phyloP scores from a whole-genome alignment of 2,797 vertebrate genomes.

The Pogonophryne albipinna region DNA sequence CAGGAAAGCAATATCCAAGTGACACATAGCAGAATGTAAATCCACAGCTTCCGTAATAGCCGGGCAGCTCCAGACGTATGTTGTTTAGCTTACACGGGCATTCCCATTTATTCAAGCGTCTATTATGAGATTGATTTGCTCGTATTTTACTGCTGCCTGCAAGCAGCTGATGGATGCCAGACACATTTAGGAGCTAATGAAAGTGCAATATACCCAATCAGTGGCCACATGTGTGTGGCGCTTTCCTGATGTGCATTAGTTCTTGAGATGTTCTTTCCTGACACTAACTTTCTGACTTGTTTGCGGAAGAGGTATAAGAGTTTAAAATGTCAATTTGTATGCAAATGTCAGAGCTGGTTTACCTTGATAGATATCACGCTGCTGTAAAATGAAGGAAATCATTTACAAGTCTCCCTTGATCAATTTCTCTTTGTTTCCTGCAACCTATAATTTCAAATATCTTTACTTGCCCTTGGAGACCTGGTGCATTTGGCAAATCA shows the following conservation, averaged over 20 bases:
- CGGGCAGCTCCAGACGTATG: slow-evolving; percentile 31
- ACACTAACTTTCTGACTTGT: neutral
- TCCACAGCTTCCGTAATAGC: slow-evolving; percentile 63
- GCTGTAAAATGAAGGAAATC: slow-evolving; percentile 10
- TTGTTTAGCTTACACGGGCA: slow-evolving; percentile 62
- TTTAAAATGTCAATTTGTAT: slow-evolving; percentile 26
- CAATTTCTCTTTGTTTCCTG: slow-evolving; percentile 57
- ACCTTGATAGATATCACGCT: neutral
- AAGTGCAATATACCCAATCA: slow-evolving; percentile 38
- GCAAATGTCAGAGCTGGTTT: slow-evolving; percentile 32
- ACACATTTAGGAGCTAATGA: slow-evolving; percentile 57
- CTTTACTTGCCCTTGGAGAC: slow-evolving; percentile 23
- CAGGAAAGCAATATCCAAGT: slow-evolving; percentile 68
- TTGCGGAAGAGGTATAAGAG: neutral
- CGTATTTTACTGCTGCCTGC: slow-evolving; percentile 29
- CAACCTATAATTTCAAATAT: slow-evolving; percentile 43
- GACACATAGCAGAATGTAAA: slow-evolving; percentile 69
- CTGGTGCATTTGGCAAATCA: slow-evolving; percentile 47
- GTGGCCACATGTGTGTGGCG: slow-evolving; percentile 3
- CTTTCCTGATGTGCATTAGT: neutral
- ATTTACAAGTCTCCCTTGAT: slow-evolving; percentile 21
- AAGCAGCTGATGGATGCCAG: slow-evolving; percentile 34
- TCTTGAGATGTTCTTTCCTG: slow-evolving; percentile 4
- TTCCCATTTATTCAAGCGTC: slow-evolving; percentile 58
- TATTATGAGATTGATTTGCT: slow-evolving; percentile 58